These are phyloP conservation scores for Neoseiulus cucumeris DNA, from an alignment of 1,140 invertebrate species.

Conservation along the genomic window DNA sequence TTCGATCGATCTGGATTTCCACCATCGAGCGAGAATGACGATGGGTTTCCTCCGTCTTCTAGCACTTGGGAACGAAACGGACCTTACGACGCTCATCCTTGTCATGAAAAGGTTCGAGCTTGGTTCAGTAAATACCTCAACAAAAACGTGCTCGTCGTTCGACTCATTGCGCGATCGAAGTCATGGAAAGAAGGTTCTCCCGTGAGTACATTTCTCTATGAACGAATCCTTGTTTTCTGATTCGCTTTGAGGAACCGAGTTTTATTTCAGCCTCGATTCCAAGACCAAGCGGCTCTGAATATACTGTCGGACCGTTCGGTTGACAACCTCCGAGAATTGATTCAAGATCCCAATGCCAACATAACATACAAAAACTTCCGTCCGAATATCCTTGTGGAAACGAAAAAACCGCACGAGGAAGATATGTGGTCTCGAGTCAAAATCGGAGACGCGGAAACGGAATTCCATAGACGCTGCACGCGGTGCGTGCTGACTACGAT, in stretches of 20 bases:
- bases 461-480: constrained; percentile 20
- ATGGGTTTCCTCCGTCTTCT: no score
- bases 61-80: no score
- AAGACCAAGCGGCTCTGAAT: neutral
- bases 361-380: constrained; percentile 22
- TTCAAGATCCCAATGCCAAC: neutral
- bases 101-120: no score
- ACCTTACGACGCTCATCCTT: no score
- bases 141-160: neutral
- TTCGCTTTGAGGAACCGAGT: no score
- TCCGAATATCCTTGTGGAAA: constrained; percentile 21
- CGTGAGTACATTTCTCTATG: no score
- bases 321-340: neutral
- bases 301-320: neutral
- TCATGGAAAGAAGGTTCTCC: no score
- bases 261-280: neutral
- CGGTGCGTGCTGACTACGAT: constrained; percentile 27
- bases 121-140: neutral
- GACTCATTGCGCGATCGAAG: no score
- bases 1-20: no score
- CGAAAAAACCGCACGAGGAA: constrained; percentile 21
- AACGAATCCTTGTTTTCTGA: no score
- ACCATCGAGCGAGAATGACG: no score
- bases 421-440: constrained; percentile 22
- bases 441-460: constrained; percentile 20